Percentiles rank a stretch among this genome's conserved stretches.
Conservation (phyloP, 2,113 vertebrate genomes). For the Leiothrix lutea region DNA sequence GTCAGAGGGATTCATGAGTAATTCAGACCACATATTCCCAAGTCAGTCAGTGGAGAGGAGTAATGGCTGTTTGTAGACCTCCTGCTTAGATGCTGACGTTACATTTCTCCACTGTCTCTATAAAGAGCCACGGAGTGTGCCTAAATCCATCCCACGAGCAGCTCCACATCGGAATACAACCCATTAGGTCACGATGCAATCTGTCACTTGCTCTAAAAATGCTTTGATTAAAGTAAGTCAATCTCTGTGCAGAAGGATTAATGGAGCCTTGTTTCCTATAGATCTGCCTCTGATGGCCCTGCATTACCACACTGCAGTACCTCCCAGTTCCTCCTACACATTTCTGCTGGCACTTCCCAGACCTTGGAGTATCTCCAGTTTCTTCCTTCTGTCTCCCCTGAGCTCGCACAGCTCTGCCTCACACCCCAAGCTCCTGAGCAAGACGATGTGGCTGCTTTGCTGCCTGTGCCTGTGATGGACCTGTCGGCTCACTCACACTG, state of each 20-base stretch:
- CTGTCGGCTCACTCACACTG: accelerated
- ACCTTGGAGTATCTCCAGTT: neutral
- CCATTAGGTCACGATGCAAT: neutral
- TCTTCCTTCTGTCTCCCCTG: neutral
- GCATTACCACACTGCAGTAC: neutral
- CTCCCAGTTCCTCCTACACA: neutral
- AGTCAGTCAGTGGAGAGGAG: neutral
- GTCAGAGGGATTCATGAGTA: neutral
- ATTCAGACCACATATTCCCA: neutral
- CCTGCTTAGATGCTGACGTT: neutral
- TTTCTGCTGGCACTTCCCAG: neutral
- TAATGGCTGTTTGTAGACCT: neutral
- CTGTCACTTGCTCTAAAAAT: neutral
- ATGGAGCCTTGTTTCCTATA: neutral
- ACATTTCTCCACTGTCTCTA: neutral
- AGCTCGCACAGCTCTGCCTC: neutral
- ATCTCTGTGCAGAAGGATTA: neutral
- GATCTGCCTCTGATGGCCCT: neutral
- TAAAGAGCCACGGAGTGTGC: neutral
- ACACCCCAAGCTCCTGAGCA: neutral
- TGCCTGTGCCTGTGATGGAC: neutral
- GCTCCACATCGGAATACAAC: neutral
- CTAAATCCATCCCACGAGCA: neutral
- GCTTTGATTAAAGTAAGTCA: neutral
- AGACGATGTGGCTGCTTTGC: neutral